Evolutionary conservation across 2,113 vertebrate species (phyloP).

Genomic region (Physeter macrocephalus): DNA sequence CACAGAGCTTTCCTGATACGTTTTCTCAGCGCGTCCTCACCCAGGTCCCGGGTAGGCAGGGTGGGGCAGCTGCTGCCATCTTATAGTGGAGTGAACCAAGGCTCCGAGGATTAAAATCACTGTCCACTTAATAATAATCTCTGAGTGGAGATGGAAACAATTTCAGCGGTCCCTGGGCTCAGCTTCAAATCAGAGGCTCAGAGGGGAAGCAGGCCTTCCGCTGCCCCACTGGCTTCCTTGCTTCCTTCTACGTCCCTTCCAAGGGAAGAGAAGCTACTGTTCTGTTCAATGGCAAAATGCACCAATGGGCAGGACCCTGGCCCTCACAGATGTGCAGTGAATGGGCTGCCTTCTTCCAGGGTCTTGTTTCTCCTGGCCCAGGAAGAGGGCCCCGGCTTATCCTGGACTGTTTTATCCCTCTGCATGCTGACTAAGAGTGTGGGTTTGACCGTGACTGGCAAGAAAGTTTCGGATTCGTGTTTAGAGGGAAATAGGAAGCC

Average conservation of each 20-base stretch:
- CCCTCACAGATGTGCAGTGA: not conserved
- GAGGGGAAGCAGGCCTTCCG: too few relatives aligned
- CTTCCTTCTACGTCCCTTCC: not conserved
- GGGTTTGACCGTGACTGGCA: not conserved
- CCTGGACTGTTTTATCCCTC: too few relatives aligned
- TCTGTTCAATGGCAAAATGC: not conserved
- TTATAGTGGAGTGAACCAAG: not conserved
- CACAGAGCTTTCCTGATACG: not conserved
- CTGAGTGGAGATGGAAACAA: not conserved
- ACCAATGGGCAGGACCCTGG: not conserved
- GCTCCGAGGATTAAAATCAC: not conserved
- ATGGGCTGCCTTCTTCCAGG: not conserved
- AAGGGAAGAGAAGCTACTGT: not conserved
- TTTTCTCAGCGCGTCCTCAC: not conserved
- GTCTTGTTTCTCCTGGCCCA: not conserved
- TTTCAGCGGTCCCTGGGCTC: not conserved
- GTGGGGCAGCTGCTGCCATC: not conserved
- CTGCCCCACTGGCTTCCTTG: accelerated
- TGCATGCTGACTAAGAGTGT: accelerated
- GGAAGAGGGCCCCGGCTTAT: not conserved
- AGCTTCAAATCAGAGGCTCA: not conserved
- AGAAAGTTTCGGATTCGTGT: not conserved
- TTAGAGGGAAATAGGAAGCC: not conserved
- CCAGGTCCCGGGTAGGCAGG: not conserved
- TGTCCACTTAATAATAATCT: not conserved